Percentiles rank a stretch among this genome's conserved stretches.
Conservation (phyloP, 2,113 vertebrate genomes). For the Channa argus region DNA sequence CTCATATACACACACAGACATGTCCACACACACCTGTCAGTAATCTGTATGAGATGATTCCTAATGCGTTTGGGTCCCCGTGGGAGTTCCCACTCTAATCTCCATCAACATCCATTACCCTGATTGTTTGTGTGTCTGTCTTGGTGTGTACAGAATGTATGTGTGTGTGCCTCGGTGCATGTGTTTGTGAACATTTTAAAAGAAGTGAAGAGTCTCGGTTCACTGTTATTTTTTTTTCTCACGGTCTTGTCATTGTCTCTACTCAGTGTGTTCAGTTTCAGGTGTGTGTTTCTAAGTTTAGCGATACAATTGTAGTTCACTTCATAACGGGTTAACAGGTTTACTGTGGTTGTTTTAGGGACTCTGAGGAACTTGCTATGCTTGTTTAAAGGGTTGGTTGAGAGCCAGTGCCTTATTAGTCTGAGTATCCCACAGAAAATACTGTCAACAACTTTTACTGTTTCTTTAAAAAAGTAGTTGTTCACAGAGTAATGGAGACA, state of each 20-base stretch:
- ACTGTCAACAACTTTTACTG: neutral
- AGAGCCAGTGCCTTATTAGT: neutral
- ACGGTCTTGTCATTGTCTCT: conserved; percentile 28
- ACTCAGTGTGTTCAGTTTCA: conserved; percentile 34
- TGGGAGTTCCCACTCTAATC: conserved; percentile 81
- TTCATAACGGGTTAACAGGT: neutral
- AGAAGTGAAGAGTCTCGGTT: conserved; percentile 33
- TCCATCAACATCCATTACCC: conserved; percentile 82
- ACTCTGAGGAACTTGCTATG: conserved; percentile 1
- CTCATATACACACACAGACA: conserved; percentile 33
- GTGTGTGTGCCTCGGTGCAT: neutral
- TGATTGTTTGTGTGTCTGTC: conserved; percentile 74
- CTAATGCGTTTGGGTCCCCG: conserved; percentile 76
- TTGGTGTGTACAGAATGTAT: conserved; percentile 37
- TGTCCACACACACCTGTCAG: conserved; percentile 73
- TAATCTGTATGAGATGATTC: conserved; percentile 82
- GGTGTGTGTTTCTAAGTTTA: conserved; percentile 33
- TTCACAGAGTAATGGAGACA: neutral
- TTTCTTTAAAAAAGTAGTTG: neutral
- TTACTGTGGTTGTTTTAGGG: conserved; percentile 4
- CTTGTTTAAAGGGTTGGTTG: conserved; percentile 28
- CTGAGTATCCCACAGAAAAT: neutral
- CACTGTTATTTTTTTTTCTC: conserved; percentile 1
- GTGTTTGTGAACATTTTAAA: conserved; percentile 27
- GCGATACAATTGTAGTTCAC: conserved; percentile 13